phyloP scores from a whole-genome alignment of 2,113 vertebrate genomes.

The Aramus guarauna region DNA sequence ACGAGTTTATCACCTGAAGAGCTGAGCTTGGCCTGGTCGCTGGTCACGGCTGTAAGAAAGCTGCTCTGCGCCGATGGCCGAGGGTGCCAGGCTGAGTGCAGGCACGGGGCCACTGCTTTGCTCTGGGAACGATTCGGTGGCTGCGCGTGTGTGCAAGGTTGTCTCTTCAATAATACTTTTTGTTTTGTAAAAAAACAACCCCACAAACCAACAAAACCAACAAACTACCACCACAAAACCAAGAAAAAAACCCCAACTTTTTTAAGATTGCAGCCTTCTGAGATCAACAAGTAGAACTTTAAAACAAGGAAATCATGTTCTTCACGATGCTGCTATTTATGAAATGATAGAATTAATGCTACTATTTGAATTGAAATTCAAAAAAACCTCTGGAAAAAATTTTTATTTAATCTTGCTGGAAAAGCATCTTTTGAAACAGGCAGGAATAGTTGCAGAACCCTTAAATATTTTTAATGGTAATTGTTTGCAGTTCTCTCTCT shows the following conservation, averaged over 20 bases:
- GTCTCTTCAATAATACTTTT: neutral
- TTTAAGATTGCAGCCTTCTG: neutral
- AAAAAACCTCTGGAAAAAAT: neutral
- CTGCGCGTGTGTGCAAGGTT: neutral
- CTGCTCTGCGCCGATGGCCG: neutral
- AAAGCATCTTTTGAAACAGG: neutral
- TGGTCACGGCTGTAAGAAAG: neutral
- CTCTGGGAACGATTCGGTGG: neutral
- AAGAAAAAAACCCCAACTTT: neutral
- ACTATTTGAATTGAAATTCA: neutral
- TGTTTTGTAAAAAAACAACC: neutral
- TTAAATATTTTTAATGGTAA: neutral
- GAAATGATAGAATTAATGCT: neutral
- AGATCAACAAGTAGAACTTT: neutral
- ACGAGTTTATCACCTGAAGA: rapidly evolving
- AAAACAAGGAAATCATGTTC: neutral
- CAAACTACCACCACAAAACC: neutral
- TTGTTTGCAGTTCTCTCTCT: neutral
- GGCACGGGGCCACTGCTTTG: neutral
- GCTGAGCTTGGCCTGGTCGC: neutral
- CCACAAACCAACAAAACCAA: neutral
- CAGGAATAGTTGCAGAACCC: neutral
- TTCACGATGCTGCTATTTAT: neutral
- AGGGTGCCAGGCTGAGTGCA: rapidly evolving
- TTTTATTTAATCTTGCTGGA: neutral